Conservation (phyloP, 2,888 invertebrate genomes). For the Iphiclides podalirius region DNA sequence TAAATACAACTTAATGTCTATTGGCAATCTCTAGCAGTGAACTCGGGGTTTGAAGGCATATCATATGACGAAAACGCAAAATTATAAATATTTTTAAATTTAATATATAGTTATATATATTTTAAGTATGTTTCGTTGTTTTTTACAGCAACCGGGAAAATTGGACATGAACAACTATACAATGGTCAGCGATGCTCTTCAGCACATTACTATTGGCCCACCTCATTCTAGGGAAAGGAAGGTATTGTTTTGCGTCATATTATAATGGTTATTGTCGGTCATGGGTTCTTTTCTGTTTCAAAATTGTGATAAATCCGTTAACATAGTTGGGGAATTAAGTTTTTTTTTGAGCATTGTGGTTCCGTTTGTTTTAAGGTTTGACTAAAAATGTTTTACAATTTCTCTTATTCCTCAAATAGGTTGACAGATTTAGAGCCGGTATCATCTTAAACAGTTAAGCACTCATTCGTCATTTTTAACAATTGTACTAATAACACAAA, state of each 20-base stretch:
- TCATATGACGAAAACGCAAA: too few species aligned
- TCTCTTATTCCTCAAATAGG: too few species aligned
- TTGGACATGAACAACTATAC: conserved; percentile 93
- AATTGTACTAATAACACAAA: too few species aligned
- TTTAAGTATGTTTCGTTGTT: background rate
- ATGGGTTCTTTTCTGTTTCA: background rate
- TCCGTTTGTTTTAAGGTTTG: too few species aligned
- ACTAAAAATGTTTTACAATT: too few species aligned
- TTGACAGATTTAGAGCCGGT: too few species aligned
- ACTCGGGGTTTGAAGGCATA: too few species aligned
- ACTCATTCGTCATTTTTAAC: background rate
- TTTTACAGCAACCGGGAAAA: conserved; percentile 89
- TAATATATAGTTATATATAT: too few species aligned
- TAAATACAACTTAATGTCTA: too few species aligned
- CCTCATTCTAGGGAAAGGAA: conserved; percentile 80
- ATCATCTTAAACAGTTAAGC: too few species aligned
- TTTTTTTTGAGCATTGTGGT: background rate
- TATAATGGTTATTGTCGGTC: background rate
- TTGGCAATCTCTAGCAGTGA: too few species aligned
- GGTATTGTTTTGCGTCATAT: conserved; percentile 54
- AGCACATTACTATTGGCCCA: conserved; percentile 81
- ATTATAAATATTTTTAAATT: too few species aligned
- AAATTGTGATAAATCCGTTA: background rate
- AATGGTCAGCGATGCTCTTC: conserved; percentile 92
- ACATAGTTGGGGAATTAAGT: background rate